Base-by-base conservation (phyloP, 2,113 vertebrate genomes). In the Cyprinodon brontotheroides region DNA sequence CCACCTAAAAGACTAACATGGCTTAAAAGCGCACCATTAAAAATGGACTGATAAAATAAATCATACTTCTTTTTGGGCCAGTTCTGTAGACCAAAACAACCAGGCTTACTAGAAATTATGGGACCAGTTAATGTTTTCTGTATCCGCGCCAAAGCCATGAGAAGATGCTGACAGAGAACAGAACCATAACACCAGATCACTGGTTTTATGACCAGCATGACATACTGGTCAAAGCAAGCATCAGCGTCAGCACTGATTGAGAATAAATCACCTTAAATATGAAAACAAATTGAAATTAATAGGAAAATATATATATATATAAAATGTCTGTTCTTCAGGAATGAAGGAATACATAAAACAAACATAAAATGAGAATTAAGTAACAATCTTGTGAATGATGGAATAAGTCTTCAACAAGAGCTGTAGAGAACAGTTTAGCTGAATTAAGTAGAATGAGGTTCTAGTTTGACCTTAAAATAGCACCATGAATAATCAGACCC, bases 241-340 rank as follows among this genome's bases (percentile, higher is more conserved):
- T 87, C 89, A 85, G 78, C 29, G 29, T 87, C 86, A 87, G 86
- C 89, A 87, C 89, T 83, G 86, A 83, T 63, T 39, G 4, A 78
- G 59, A 81, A 48, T 72, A 10, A 36, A 65, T 62, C 53, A 78
- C 36, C 14, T 36, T 61, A 48, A 87, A 75, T 62, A 75, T 47
- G 72, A 73, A 38, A 67, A 65, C 75, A 59, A 79, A 76, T 29
- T 29, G 29, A 29, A 68, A 64, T 22, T 66, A 22, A 53, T 65
- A 20, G 17, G 8, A 53, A 53, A 53, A 53, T 53, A 53, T 20
- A 53, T 20, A 17, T 11, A 29, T 29, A 45, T 20, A 53, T 20
- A 17, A 2, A 45, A 45, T 3, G 50, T n/a, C 50, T 53, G 15
- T 53, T 8, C 50, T 53, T 53, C 20, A 20, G 50, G 60, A 47